Percentiles rank a stretch among this genome's conserved stretches.
Conservation (phyloP, 1,140 invertebrate species). For the Antheraea mylitta region DNA sequence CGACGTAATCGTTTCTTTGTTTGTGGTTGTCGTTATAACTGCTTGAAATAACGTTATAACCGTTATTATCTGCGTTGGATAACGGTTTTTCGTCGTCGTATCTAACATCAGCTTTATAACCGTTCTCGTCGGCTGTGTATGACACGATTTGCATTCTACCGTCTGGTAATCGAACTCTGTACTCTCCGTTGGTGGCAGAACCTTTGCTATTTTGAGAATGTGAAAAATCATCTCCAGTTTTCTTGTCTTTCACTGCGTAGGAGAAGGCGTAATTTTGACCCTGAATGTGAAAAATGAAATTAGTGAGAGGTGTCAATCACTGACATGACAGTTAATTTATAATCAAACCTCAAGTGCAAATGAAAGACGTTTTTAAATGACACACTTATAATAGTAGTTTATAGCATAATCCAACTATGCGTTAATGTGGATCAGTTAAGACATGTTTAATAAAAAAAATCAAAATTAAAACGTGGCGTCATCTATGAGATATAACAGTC, state of each 20-base stretch:
- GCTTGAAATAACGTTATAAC: constrained; percentile 15
- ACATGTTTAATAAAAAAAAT: no score
- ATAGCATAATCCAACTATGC: no score
- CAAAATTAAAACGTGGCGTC: no score
- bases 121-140: constrained; percentile 79
- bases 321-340: no score
- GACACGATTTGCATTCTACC: constrained; percentile 84
- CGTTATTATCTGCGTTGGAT: constrained; percentile 8
- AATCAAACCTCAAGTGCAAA: no score
- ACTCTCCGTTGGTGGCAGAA: constrained; percentile 82
- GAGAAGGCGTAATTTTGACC: constrained; percentile 80
- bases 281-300: constrained; percentile 42
- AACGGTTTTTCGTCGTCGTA: constrained; percentile 63
- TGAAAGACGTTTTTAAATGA: no score
- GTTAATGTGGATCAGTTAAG: no score
- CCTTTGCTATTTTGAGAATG: constrained; percentile 78
- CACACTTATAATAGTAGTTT: no score
- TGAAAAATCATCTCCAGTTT: constrained; percentile 80
- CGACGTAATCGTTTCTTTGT: constrained; percentile 7
- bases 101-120: constrained; percentile 79
- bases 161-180: constrained; percentile 86
- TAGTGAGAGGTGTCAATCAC: not conserved
- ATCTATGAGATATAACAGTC: no score
- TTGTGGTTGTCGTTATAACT: constrained; percentile 28
- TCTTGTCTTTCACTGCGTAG: constrained; percentile 76